Conservation (phyloP, 2,888 invertebrate genomes). For the Flexamia atlantica region DNA sequence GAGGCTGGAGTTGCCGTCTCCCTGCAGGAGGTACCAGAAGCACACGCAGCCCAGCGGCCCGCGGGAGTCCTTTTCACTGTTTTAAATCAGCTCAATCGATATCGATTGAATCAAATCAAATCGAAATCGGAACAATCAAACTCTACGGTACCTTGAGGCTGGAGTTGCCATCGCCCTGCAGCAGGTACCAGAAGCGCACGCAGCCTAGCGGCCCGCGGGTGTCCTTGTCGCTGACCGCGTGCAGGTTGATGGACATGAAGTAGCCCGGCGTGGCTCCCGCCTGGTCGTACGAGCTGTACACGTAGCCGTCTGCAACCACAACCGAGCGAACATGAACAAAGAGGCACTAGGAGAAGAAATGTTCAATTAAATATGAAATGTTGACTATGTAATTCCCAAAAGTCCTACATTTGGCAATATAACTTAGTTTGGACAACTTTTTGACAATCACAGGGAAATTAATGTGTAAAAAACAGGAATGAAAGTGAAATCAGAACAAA, state of each 20-base stretch:
- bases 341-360: too few relatives aligned
- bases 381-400: too few relatives aligned
- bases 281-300: conserved; percentile 67
- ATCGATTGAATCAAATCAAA: too few relatives aligned
- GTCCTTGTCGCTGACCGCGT: conserved; percentile 63
- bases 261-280: conserved; percentile 67
- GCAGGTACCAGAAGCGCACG: conserved; percentile 69
- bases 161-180: conserved; percentile 66
- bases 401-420: too few relatives aligned
- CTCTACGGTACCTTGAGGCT: conserved; percentile 65
- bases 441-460: too few relatives aligned
- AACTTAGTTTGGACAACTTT: too few relatives aligned
- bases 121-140: too few relatives aligned
- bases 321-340: too few relatives aligned
- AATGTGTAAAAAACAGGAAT: too few relatives aligned
- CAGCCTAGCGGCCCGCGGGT: conserved; percentile 69
- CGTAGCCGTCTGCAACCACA: conserved; percentile 68
- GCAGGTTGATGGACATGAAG: conserved; percentile 70
- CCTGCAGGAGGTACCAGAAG: conserved; percentile 68
- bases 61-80: conserved; percentile 62
- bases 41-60: conserved; percentile 70
- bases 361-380: too few relatives aligned
- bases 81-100: too few relatives aligned
- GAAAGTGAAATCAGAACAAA: too few relatives aligned
- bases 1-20: conserved; percentile 65